phyloP scores from a whole-genome alignment of 2,113 vertebrate genomes.

The Eubucco bourcierii region DNA sequence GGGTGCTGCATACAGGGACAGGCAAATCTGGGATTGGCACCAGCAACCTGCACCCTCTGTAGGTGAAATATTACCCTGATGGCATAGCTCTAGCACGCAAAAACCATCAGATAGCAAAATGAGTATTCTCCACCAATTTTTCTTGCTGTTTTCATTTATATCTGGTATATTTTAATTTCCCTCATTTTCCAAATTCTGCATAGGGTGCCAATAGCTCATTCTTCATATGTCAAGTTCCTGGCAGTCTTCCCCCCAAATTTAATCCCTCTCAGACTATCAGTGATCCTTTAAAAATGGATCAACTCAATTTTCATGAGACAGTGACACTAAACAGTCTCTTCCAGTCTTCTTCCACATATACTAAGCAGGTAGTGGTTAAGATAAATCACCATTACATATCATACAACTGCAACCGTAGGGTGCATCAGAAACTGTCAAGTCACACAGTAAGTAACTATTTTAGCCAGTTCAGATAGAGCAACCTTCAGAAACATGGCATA shows the following conservation, averaged over 20 bases:
- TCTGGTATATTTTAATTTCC: not conserved
- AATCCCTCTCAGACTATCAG: not conserved
- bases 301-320: not conserved
- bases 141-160: not conserved
- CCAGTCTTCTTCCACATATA: not conserved
- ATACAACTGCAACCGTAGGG: not conserved
- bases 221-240: not conserved
- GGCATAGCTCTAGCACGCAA: not conserved
- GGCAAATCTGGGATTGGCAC: not conserved
- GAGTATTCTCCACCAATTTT: not conserved
- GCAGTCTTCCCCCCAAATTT: not conserved
- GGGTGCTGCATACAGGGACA: not conserved
- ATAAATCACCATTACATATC: rapidly evolving
- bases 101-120: not conserved
- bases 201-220: not conserved
- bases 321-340: not conserved
- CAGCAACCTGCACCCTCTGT: not conserved
- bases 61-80: not conserved
- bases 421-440: not conserved
- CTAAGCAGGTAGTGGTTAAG: not conserved
- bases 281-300: not conserved
- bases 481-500: not conserved
- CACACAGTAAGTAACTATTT: not conserved
- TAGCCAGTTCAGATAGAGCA: not conserved
- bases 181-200: not conserved